These are phyloP conservation scores for Toxotes chatareus DNA, from an alignment of 2,113 vertebrate species.

Conservation along the genomic window DNA sequence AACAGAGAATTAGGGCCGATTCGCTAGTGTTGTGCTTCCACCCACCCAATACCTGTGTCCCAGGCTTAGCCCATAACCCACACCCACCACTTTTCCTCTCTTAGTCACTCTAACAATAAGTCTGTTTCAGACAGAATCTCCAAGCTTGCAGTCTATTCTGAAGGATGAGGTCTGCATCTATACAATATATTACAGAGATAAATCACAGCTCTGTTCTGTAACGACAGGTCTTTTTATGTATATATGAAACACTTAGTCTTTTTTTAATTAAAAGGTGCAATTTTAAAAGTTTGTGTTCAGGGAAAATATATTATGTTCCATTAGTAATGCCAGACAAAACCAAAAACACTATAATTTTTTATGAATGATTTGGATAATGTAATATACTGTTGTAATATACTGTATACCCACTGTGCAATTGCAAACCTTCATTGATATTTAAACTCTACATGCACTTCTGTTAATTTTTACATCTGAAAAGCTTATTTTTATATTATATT, in stretches of 20 bases:
- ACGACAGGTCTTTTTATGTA: background rate
- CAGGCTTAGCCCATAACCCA: slow-evolving; percentile 33
- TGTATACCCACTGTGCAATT: background rate
- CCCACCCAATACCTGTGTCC: slow-evolving; percentile 47
- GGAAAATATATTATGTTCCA: background rate
- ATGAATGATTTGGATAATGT: background rate
- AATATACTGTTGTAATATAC: background rate
- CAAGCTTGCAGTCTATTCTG: background rate
- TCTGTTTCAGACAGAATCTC: slow-evolving; percentile 43
- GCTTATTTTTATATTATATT: background rate
- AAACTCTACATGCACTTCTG: background rate
- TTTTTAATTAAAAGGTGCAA: background rate
- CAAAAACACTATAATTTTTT: background rate
- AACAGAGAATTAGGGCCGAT: slow-evolving; percentile 62
- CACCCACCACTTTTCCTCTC: slow-evolving; percentile 46
- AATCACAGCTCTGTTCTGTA: slow-evolving; percentile 22
- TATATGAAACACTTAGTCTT: slow-evolving; percentile 3
- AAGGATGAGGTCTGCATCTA: slow-evolving; percentile 24
- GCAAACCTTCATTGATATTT: background rate
- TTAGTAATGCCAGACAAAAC: background rate
- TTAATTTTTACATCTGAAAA: background rate
- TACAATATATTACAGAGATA: slow-evolving; percentile 37
- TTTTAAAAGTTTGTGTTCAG: background rate
- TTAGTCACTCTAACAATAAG: slow-evolving; percentile 32
- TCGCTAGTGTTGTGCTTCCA: slow-evolving; percentile 24